Evolutionary conservation across 2,113 vertebrate species (phyloP).

Genomic region (Hippocampus zosterae): DNA sequence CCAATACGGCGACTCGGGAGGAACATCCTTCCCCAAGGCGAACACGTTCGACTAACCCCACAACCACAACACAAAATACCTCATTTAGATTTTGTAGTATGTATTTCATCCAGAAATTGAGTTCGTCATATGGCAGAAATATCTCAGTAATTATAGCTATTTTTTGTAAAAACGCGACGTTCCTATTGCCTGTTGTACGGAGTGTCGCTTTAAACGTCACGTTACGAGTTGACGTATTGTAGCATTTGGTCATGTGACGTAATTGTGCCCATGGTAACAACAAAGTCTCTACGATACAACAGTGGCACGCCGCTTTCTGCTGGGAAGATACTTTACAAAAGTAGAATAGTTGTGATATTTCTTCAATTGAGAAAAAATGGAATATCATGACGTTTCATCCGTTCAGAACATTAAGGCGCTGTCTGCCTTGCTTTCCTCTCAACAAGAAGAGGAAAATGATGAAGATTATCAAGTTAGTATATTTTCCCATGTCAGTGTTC

Average conservation of each 20-base stretch:
- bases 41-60: neutral
- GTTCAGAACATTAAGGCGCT: slow-evolving; percentile 70
- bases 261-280: slow-evolving; percentile 9
- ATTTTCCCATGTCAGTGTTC: neutral
- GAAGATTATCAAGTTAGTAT: slow-evolving; percentile 53
- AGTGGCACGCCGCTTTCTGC: neutral
- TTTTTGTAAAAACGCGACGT: neutral
- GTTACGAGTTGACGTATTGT: neutral
- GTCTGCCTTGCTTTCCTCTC: slow-evolving; percentile 67
- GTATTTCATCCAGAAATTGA: neutral
- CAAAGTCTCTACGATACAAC: neutral
- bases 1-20: slow-evolving; percentile 45
- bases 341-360: neutral
- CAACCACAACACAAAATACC: too few species aligned
- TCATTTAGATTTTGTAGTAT: neutral
- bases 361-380: slow-evolving; percentile 48
- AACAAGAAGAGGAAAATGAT: slow-evolving; percentile 59
- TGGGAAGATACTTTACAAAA: neutral
- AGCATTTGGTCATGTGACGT: slow-evolving; percentile 10
- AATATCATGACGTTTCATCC: slow-evolving; percentile 53
- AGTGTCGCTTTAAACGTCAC: neutral
- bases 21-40: slow-evolving; percentile 17
- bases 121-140: too few species aligned
- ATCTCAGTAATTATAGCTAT: neutral
- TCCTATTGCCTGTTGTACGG: neutral